Conservation (phyloP, 1,140 invertebrate genomes). For the Potamilus streckersoni region DNA sequence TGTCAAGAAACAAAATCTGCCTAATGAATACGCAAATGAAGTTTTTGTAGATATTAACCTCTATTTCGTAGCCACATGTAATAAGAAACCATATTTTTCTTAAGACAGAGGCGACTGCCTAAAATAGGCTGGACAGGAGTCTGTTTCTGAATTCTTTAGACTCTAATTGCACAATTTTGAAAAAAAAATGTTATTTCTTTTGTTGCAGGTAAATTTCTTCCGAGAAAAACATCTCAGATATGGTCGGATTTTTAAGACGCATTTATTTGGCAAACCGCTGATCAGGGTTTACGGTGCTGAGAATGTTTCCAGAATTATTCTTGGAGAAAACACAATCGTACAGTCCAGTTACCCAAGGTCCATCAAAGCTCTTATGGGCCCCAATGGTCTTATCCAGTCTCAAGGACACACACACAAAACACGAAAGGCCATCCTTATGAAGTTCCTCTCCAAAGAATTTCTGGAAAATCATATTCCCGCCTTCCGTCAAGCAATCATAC, state of each 20-base stretch:
- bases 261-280: constrained; percentile 45
- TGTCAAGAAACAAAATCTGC: no score
- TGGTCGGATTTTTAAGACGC: constrained; percentile 53
- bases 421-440: constrained; percentile 37
- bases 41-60: no score
- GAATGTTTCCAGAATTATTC: constrained; percentile 47
- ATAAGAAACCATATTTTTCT: no score
- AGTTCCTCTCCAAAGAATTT: constrained; percentile 45
- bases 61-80: no score
- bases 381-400: constrained; percentile 33
- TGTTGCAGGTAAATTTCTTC: constrained; percentile 40
- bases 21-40: no score
- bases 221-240: constrained; percentile 29
- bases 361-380: constrained; percentile 40
- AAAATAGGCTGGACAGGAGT: no score
- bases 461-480: constrained; percentile 37
- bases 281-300: constrained; percentile 50
- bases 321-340: constrained; percentile 49
- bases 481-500: constrained; percentile 29
- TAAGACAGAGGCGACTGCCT: no score
- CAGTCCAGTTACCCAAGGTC: constrained; percentile 46
- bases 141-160: no score
- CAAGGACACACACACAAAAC: constrained; percentile 36
- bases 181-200: not conserved
- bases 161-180: no score